Evolutionary conservation across 2,797 vertebrate genomes (phyloP).

Genomic region (Silurus lanzhouensis): DNA sequence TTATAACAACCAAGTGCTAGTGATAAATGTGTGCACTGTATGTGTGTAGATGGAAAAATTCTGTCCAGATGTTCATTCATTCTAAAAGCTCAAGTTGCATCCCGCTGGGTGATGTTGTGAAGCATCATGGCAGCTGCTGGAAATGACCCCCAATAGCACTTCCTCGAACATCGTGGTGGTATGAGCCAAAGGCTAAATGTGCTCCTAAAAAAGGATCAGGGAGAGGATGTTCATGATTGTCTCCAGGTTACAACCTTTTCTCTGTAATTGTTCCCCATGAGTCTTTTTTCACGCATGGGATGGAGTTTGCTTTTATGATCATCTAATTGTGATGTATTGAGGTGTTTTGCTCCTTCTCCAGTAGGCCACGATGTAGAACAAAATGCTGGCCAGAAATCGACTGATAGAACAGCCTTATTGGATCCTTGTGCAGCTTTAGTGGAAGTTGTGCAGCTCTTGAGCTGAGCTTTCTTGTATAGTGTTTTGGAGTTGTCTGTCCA

Average conservation of each 20-base stretch:
- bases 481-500: background rate
- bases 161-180: background rate
- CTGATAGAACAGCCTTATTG: background rate
- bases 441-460: background rate
- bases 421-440: background rate
- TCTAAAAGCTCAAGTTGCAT: background rate
- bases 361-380: background rate
- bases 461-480: background rate
- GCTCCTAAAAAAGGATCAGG: background rate
- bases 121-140: background rate
- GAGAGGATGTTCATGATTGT: background rate
- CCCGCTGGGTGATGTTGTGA: background rate
- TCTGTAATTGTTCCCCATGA: background rate
- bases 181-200: background rate
- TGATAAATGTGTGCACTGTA: background rate
- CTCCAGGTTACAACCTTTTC: background rate
- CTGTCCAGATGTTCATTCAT: background rate
- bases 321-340: constrained; percentile 7
- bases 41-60: background rate
- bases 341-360: background rate
- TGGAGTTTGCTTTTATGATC: background rate
- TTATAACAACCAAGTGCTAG: background rate
- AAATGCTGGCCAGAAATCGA: background rate
- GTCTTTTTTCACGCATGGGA: background rate
- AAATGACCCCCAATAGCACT: background rate